Conservation (phyloP, 1,140 invertebrate species). For the Drosophila ambigua region DNA sequence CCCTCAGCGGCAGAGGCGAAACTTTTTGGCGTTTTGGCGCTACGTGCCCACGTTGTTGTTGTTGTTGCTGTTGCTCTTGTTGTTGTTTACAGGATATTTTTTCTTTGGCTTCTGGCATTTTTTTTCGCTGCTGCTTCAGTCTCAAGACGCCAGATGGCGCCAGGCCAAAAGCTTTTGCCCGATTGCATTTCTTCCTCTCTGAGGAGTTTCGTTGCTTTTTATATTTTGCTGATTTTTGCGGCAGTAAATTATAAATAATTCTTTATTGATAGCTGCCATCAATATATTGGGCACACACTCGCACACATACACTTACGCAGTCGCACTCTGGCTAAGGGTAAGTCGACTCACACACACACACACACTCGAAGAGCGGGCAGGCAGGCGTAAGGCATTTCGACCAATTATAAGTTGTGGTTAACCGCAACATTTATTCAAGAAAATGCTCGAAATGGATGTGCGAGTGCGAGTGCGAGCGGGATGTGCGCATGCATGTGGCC, state of each 20-base stretch:
- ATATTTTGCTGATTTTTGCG: neutral
- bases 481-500: conserved; percentile 37
- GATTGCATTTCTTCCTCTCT: neutral
- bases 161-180: conserved; percentile 55
- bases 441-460: conserved; percentile 62
- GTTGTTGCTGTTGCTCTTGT: conserved; percentile 29
- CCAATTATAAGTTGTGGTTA: conserved; percentile 84
- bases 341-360: conserved; percentile 33
- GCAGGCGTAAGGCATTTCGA: conserved; percentile 78
- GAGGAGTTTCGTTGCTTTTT: neutral
- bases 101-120: conserved; percentile 14
- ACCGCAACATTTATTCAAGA: conserved; percentile 84
- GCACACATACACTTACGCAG: conserved; percentile 32
- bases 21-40: conserved; percentile 41
- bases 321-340: conserved; percentile 43
- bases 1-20: conserved; percentile 26
- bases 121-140: conserved; percentile 23
- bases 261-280: conserved; percentile 47
- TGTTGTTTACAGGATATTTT: conserved; percentile 15
- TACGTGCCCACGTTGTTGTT: conserved; percentile 16
- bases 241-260: conserved; percentile 19
- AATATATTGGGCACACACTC: conserved; percentile 3
- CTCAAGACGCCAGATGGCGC: conserved; percentile 61
- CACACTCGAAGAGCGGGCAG: conserved; percentile 5
- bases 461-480: conserved; percentile 53